Evolutionary conservation across 2,888 invertebrate genomes (phyloP).

Genomic region (Acanthosepion lycidas): DNA sequence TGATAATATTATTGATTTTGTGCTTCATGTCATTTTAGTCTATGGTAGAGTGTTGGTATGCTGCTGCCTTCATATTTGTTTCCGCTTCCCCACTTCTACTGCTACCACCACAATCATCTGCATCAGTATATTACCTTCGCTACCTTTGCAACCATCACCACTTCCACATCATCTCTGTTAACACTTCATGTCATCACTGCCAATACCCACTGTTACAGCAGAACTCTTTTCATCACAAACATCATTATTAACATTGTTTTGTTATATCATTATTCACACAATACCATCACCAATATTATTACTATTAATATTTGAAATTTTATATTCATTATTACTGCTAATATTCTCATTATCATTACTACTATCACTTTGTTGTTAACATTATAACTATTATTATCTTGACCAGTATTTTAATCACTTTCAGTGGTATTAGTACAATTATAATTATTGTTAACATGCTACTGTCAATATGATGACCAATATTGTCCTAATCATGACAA

Average conservation of each 20-base stretch:
- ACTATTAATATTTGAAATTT: no score
- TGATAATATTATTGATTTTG: conserved; percentile 33
- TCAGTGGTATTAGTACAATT: background rate
- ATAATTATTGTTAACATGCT: background rate
- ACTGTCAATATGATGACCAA: background rate
- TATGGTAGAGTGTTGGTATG: conserved; percentile 21
- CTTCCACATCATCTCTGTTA: background rate
- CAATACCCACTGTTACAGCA: background rate
- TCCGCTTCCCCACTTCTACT: background rate
- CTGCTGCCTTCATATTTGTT: background rate
- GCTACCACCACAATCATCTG: background rate
- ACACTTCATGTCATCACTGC: background rate
- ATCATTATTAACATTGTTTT: background rate
- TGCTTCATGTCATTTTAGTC: conserved; percentile 21
- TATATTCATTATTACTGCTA: background rate
- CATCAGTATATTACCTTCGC: background rate
- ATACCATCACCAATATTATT: no score
- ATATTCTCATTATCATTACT: background rate
- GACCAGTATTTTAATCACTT: background rate
- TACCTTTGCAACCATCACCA: background rate
- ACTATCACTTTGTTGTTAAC: background rate
- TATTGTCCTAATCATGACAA: background rate
- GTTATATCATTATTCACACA: background rate
- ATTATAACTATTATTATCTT: background rate
- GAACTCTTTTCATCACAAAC: background rate